A percentile compares a stretch with the other conserved stretches of the same genome.
Evolutionary conservation across 2,797 vertebrate species (phyloP).

Genomic region (Hemibagrus guttatus): DNA sequence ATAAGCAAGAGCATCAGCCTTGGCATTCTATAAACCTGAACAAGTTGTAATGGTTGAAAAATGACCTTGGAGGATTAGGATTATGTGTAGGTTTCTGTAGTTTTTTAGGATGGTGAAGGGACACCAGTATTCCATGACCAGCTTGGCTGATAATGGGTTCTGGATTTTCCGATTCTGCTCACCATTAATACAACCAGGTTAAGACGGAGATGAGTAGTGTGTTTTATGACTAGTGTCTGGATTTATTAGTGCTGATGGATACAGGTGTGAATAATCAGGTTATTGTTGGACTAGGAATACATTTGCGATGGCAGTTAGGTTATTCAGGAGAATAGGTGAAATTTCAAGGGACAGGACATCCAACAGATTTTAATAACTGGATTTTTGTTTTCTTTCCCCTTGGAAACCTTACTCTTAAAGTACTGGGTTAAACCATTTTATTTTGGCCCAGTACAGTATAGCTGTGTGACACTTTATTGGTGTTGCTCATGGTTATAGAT

Average conservation of each 20-base stretch:
- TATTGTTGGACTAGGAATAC: neutral
- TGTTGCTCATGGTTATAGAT: neutral
- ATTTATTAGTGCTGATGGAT: neutral
- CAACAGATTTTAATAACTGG: neutral
- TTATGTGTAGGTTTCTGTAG: neutral
- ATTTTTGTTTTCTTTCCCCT: neutral
- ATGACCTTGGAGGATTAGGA: neutral
- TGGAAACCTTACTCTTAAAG: no score
- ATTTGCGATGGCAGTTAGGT: neutral
- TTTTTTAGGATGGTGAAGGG: neutral
- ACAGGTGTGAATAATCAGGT: neutral
- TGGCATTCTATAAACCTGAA: neutral
- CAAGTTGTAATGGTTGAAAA: neutral
- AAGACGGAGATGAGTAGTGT: neutral
- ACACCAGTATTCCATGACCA: neutral
- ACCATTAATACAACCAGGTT: neutral
- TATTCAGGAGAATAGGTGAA: neutral
- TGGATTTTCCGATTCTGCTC: neutral
- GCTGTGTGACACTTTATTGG: neutral
- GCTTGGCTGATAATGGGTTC: neutral
- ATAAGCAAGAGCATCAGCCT: neutral
- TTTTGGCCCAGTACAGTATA: neutral
- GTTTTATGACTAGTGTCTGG: neutral
- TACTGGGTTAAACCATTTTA: no score
- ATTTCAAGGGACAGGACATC: neutral